Evolutionary conservation across 1,140 invertebrate species (phyloP).

Genomic region (Fopius arisanus): DNA sequence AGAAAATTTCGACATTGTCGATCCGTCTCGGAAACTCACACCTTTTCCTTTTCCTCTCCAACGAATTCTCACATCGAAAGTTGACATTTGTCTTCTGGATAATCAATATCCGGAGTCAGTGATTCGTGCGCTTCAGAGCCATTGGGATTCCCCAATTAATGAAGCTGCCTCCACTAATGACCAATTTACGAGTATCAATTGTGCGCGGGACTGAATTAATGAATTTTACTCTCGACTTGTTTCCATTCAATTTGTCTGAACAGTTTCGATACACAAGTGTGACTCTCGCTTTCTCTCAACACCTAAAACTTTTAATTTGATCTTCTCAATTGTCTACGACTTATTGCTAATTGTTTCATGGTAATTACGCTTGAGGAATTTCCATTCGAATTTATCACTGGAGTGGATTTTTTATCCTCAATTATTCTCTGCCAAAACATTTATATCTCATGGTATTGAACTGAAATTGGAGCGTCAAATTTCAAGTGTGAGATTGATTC

Average conservation of each 20-base stretch:
- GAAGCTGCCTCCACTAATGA: constrained; percentile 14
- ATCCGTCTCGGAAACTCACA: too few species aligned
- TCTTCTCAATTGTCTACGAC: too few species aligned
- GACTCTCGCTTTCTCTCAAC: neutral
- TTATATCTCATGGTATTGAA: too few species aligned
- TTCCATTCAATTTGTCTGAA: neutral
- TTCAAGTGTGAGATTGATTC: neutral
- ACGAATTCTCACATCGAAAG: neutral
- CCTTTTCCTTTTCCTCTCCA: too few species aligned
- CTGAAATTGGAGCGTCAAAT: neutral
- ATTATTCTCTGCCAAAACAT: too few species aligned
- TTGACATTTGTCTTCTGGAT: neutral
- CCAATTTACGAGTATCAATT: constrained; percentile 7
- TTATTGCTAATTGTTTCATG: too few species aligned
- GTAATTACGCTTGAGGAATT: too few species aligned
- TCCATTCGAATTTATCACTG: too few species aligned
- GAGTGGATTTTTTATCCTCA: too few species aligned
- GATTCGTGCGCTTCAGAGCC: neutral
- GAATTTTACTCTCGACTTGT: neutral
- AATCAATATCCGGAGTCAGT: constrained; percentile 3
- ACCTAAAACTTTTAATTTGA: too few species aligned
- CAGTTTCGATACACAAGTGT: neutral
- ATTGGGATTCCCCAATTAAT: constrained; percentile 14
- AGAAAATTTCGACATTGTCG: too few species aligned
- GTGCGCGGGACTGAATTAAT: neutral